Conservation (phyloP, 2,888 invertebrate genomes). For the Anodontia alba region DNA sequence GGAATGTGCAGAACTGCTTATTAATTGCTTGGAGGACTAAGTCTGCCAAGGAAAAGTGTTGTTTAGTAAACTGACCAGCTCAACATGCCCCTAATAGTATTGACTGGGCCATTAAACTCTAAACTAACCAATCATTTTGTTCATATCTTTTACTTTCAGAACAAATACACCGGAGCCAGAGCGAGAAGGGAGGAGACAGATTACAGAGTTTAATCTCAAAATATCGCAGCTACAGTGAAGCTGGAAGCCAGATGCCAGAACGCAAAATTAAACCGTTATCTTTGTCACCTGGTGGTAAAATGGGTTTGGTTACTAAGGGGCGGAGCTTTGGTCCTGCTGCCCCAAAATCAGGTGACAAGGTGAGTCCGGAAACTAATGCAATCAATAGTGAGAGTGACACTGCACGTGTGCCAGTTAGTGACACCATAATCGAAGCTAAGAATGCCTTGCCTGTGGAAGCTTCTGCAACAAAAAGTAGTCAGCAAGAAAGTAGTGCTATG, state of each 20-base stretch:
- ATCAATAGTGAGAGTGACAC: constrained; percentile 25
- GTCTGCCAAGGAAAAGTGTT: no score
- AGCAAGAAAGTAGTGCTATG: constrained; percentile 2
- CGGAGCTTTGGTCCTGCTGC: constrained; percentile 71
- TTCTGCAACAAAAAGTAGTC: constrained; percentile 39
- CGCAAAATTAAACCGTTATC: constrained; percentile 69
- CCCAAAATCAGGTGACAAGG: constrained; percentile 66
- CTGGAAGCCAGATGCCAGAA: constrained; percentile 56
- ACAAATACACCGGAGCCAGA: constrained; percentile 62
- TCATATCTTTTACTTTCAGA: constrained; percentile 46
- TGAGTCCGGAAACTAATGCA: constrained; percentile 38
- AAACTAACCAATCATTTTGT: no score
- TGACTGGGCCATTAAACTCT: no score
- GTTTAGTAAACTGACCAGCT: no score
- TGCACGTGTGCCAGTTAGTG: constrained; percentile 35
- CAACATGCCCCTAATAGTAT: no score
- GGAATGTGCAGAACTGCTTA: no score
- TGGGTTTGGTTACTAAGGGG: constrained; percentile 72
- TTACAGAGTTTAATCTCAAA: constrained; percentile 78
- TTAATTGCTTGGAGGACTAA: no score
- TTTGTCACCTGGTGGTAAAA: constrained; percentile 63
- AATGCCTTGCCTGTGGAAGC: constrained; percentile 31
- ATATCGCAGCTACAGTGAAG: constrained; percentile 75
- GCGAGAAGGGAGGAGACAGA: constrained; percentile 71
- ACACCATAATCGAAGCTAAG: constrained; percentile 27